Evolutionary conservation across 2,888 invertebrate genomes (phyloP).

Genomic region (Sipha maydis): DNA sequence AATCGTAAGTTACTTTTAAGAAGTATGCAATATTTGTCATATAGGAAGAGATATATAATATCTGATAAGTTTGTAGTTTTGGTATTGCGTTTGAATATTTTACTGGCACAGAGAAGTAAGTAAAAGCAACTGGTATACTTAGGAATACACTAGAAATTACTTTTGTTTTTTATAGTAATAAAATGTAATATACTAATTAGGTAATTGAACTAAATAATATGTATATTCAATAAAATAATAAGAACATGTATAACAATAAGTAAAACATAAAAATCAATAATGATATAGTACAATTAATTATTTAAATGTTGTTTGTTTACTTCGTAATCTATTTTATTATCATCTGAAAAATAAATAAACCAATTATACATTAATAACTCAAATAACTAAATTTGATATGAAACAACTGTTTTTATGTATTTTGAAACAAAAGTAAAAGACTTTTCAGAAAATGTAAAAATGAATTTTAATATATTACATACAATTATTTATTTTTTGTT

Average conservation of each 20-base stretch:
- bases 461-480: background rate
- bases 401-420: background rate
- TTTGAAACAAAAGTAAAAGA: background rate
- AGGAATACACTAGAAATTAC: too few relatives aligned
- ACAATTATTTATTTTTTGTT: too few relatives aligned
- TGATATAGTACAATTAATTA: background rate
- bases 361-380: background rate
- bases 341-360: constrained; percentile 25
- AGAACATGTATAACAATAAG: constrained; percentile 2
- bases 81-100: too few relatives aligned
- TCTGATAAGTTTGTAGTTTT: too few relatives aligned
- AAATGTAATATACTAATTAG: background rate
- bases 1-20: too few relatives aligned
- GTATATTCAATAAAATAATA: constrained; percentile 30
- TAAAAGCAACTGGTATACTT: too few relatives aligned
- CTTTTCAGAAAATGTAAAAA: background rate
- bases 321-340: background rate
- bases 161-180: background rate
- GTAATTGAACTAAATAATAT: background rate
- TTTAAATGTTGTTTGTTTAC: constrained; percentile 9
- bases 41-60: too few relatives aligned
- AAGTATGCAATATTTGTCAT: too few relatives aligned
- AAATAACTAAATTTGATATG: background rate
- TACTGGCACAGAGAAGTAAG: too few relatives aligned
- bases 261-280: constrained; percentile 39